A percentile compares a stretch with the other conserved stretches of the same genome.
Conservation (phyloP, 2,797 vertebrate genomes). For the Sebastiscus tertius region DNA sequence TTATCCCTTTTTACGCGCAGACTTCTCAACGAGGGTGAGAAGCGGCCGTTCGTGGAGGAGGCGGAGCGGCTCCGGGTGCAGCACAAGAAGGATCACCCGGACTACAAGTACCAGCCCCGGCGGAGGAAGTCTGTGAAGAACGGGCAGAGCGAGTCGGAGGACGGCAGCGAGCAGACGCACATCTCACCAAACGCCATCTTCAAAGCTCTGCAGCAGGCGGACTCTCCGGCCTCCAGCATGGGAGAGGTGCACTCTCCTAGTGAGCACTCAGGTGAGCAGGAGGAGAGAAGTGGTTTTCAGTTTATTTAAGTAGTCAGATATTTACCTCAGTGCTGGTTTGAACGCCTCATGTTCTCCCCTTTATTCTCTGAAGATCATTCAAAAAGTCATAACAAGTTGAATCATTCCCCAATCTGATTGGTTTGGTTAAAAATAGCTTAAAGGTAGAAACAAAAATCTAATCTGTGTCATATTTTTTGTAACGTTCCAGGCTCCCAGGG, state of each 20-base stretch:
- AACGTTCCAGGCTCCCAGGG: slow-evolving; percentile 89
- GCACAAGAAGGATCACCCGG: slow-evolving; percentile 97
- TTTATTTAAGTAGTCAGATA: not conserved
- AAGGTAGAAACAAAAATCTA: not conserved
- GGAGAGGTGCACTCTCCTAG: slow-evolving; percentile 95
- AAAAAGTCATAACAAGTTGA: not conserved
- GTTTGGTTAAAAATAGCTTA: not conserved
- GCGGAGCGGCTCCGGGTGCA: slow-evolving; percentile 95
- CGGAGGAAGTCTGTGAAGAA: slow-evolving; percentile 95
- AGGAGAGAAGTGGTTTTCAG: not conserved
- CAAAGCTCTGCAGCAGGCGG: slow-evolving; percentile 95
- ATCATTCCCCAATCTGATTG: not conserved
- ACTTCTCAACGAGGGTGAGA: slow-evolving; percentile 94
- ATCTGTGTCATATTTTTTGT: not conserved
- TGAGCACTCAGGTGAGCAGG: slow-evolving; percentile 91
- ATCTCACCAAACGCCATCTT: slow-evolving; percentile 96
- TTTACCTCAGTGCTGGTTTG: not conserved
- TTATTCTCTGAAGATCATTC: not conserved
- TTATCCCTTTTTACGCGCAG: slow-evolving; percentile 69
- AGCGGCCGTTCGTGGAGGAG: slow-evolving; percentile 96
- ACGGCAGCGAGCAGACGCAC: slow-evolving; percentile 91
- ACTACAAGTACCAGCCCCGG: slow-evolving; percentile 97
- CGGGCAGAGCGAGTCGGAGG: slow-evolving; percentile 91
- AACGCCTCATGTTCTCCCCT: not conserved
- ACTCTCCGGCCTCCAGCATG: slow-evolving; percentile 95